These are phyloP conservation scores for Troglohyphantes excavatus DNA, from an alignment of 2,888 invertebrate species.

Conservation along the genomic window DNA sequence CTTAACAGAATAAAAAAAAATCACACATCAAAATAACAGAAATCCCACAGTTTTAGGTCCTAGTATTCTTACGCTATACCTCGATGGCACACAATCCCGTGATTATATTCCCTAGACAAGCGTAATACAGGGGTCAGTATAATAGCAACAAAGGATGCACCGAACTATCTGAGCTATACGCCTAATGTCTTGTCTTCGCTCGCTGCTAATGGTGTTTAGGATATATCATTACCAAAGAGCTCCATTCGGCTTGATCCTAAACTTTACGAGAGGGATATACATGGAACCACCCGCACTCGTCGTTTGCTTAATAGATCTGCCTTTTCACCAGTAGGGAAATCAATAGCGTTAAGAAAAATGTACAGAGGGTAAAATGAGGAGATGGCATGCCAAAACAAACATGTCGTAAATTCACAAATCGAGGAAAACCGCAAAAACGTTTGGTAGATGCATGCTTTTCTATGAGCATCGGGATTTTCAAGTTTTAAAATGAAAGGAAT, in stretches of 20 bases:
- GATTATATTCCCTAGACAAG: neutral
- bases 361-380: neutral
- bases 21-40: too few species aligned
- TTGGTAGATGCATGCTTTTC: too few species aligned
- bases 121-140: neutral
- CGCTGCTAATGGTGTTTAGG: neutral
- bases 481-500: too few species aligned
- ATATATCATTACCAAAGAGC: constrained; percentile 22
- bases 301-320: constrained; percentile 55
- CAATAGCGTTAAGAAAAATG: neutral
- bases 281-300: constrained; percentile 28
- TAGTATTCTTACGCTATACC: too few species aligned
- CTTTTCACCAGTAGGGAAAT: neutral
- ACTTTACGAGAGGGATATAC: constrained; percentile 23
- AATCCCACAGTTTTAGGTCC: too few species aligned
- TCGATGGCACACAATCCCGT: neutral
- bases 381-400: too few species aligned
- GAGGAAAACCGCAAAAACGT: too few species aligned
- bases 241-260: constrained; percentile 10
- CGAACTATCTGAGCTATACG: neutral
- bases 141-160: neutral
- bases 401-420: too few species aligned
- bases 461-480: too few species aligned
- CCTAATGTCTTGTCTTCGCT: neutral
- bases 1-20: too few species aligned